Base-by-base conservation (phyloP, 2,888 invertebrate genomes). In the Cephus sareptanus region DNA sequence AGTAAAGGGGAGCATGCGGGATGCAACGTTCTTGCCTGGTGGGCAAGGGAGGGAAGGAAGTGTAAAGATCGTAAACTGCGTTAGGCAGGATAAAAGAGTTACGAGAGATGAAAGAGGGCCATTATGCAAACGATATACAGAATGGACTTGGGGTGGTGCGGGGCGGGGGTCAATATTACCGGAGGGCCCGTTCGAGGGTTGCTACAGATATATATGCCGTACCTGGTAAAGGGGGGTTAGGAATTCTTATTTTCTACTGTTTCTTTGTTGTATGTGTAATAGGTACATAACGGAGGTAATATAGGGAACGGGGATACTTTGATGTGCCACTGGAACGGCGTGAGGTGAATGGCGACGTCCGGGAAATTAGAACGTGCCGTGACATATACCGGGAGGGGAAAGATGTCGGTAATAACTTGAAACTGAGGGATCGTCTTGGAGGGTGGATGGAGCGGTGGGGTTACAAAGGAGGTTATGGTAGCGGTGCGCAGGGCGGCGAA, bases 1-100 rank as follows among this genome's bases (percentile, higher is more conserved):
- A 56, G 9, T 56, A 56, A 56, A 56, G 56, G 56, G 23, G 23
- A 56, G 56, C 56, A 23, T 69, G 73, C 76, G 34, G 30, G 34
- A n/a, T 23, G 75, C n/a, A 11, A 4, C 13, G 23, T n/a, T 31
- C 79, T 79, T 76, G 75, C 77, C 69, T 37, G 70, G 69, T 34
- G 34, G 80, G 69, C 73, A 37, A 70, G 30, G 75, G 15, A 69
- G 56, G 75, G 31, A 71, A 71, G 31, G 34, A 71, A 34, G 31
- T 71, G 71, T 71, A 71, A 34, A 13, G 31, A 71, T 71, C 71
- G 71, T 71, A 71, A 71, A 71, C 23, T 71, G 33, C 23, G 71
- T 71, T 71, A 34, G 33, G 12, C 34, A 71, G 11, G 31, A 71
- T 71, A 71, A 71, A 71, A 71, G 71, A 71, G 71, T 31, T 71